A percentile compares a stretch with the other conserved stretches of the same genome.
Evolutionary conservation across 1,140 invertebrate species (phyloP).

Genomic region (Drosophila quadrilineata): DNA sequence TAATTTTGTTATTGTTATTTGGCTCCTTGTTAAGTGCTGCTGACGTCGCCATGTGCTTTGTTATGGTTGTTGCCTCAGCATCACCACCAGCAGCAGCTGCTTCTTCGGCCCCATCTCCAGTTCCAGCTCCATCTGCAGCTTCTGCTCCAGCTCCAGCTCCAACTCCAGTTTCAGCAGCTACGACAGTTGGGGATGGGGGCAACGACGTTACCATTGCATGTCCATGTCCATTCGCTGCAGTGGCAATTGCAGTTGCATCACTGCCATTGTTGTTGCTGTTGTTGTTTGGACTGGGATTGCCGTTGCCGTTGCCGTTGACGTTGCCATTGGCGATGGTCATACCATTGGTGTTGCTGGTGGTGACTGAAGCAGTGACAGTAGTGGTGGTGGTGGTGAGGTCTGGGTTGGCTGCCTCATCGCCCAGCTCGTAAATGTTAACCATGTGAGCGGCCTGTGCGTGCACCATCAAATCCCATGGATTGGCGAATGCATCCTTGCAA

Average conservation of each 20-base stretch:
- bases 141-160: slow-evolving; percentile 11
- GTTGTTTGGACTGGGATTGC: slow-evolving; percentile 28
- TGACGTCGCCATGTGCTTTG: slow-evolving; percentile 60
- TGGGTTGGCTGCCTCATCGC: slow-evolving; percentile 76
- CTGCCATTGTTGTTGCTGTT: neutral
- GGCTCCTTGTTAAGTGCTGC: slow-evolving; percentile 69
- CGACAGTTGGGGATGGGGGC: neutral
- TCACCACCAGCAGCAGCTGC: slow-evolving; percentile 18
- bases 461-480: slow-evolving; percentile 91
- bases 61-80: slow-evolving; percentile 53
- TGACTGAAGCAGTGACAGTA: neutral
- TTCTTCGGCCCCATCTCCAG: slow-evolving; percentile 8
- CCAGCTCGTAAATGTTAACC: slow-evolving; percentile 91
- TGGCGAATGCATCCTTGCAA: slow-evolving; percentile 89
- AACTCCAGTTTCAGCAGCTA: neutral
- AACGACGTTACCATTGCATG: slow-evolving; percentile 3
- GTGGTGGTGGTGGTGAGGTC: neutral
- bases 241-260: slow-evolving; percentile 32
- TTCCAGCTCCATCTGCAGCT: neutral
- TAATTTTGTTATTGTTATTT: slow-evolving; percentile 76
- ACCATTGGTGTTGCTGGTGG: too few species aligned
- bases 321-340: slow-evolving; percentile 17
- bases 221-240: slow-evolving; percentile 48
- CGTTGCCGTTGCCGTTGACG: slow-evolving; percentile 23
- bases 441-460: slow-evolving; percentile 90